Conservation (phyloP, 2,888 invertebrate species). For the Zonitis immaculata region DNA sequence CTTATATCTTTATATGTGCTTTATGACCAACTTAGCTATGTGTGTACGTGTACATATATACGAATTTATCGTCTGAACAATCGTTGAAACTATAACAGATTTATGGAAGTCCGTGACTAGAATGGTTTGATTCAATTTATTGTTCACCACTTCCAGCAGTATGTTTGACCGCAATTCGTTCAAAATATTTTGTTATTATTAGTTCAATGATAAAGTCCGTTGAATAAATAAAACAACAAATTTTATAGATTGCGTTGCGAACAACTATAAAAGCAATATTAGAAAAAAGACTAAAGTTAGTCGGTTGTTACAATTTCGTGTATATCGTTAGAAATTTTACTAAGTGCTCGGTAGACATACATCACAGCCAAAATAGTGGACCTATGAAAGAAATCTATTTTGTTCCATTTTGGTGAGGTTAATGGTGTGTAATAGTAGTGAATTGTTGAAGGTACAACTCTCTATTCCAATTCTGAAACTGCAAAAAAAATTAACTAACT, state of each 20-base stretch:
- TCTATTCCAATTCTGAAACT: too few species aligned
- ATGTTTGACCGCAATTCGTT: neutral
- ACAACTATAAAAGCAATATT: too few species aligned
- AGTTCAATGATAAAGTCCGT: neutral
- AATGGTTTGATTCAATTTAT: slow-evolving; percentile 19
- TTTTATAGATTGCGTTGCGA: too few species aligned
- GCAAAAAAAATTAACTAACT: too few species aligned
- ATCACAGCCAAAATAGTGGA: slow-evolving; percentile 27
- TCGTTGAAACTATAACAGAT: slow-evolving; percentile 20
- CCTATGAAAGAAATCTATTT: slow-evolving; percentile 23
- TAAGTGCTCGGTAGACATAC: slow-evolving; percentile 31
- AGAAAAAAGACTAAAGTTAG: too few species aligned
- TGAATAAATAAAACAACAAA: neutral
- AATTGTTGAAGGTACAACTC: too few species aligned
- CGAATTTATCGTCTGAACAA: slow-evolving; percentile 10
- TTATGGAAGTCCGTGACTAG: slow-evolving; percentile 18
- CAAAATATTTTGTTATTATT: neutral
- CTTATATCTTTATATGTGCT: too few species aligned
- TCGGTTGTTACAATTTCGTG: slow-evolving; percentile 17
- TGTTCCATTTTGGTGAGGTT: slow-evolving; percentile 24
- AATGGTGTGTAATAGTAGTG: slow-evolving; percentile 27
- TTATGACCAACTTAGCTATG: neutral
- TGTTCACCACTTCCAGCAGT: slow-evolving; percentile 10
- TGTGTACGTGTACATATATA: neutral
- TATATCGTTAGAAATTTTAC: slow-evolving; percentile 19